phyloP scores from a whole-genome alignment of 2,888 invertebrate genomes.

The Mechanitis messenoides region DNA sequence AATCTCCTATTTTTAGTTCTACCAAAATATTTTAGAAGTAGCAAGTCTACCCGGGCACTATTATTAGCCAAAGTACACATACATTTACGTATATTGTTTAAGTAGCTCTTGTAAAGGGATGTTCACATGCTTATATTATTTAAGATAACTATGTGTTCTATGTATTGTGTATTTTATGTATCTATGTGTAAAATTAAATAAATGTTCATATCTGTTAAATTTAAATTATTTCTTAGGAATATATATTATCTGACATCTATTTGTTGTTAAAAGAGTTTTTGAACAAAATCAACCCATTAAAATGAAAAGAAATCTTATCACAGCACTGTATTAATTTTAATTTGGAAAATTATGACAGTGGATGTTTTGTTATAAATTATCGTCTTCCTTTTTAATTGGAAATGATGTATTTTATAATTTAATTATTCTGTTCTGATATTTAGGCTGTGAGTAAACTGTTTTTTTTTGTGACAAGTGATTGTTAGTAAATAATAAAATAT shows the following conservation, averaged over 20 bases:
- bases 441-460: conserved; percentile 48
- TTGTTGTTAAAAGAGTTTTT: too few species aligned
- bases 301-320: too few species aligned
- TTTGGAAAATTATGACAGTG: background rate
- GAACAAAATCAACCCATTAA: too few species aligned
- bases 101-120: too few species aligned
- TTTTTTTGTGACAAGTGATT: conserved; percentile 37
- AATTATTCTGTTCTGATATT: conserved; percentile 33
- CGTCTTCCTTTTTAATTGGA: conserved; percentile 16
- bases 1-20: conserved; percentile 16
- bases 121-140: too few species aligned
- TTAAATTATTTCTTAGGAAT: too few species aligned
- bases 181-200: too few species aligned
- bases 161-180: too few species aligned
- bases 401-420: conserved; percentile 1
- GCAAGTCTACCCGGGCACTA: background rate
- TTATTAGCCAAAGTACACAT: conserved; percentile 14
- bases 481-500: conserved; percentile 39
- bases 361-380: background rate
- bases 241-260: too few species aligned
- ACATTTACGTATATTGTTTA: background rate
- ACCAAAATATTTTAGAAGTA: conserved; percentile 1
- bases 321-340: too few species aligned
- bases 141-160: too few species aligned
- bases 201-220: too few species aligned